phyloP scores from a whole-genome alignment of 1,140 invertebrate genomes.

The Pogonognathellus flavescens region DNA sequence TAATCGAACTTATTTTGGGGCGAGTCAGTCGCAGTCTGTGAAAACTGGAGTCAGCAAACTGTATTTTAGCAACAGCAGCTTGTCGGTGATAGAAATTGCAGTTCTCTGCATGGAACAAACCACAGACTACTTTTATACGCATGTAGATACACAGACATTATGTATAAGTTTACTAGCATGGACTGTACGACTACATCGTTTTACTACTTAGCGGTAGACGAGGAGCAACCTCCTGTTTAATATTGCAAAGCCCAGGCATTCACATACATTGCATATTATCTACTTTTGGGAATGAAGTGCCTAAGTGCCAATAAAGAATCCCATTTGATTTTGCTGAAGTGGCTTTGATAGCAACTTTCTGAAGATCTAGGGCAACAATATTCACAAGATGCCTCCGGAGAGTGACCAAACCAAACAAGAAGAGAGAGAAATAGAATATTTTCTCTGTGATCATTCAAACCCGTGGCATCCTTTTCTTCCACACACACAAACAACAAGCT shows the following conservation, averaged over 20 bases:
- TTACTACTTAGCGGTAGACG: neutral
- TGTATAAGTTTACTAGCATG: neutral
- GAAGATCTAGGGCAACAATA: neutral
- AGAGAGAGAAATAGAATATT: neutral
- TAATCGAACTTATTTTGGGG: slow-evolving; percentile 20
- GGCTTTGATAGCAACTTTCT: neutral
- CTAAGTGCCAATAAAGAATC: slow-evolving; percentile 18
- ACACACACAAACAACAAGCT: too few relatives aligned
- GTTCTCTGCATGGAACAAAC: neutral
- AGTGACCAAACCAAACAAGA: neutral
- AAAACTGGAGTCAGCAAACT: slow-evolving; percentile 30
- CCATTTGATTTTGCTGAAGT: slow-evolving; percentile 19
- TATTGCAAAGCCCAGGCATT: too few relatives aligned
- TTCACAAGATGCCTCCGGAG: neutral
- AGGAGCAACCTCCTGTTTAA: too few relatives aligned
- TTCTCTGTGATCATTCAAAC: neutral
- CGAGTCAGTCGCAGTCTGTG: slow-evolving; percentile 4
- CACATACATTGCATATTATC: neutral
- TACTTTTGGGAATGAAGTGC: neutral
- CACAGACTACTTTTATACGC: neutral
- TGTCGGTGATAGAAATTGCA: slow-evolving; percentile 7
- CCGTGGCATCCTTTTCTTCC: too few relatives aligned
- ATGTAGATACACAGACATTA: neutral
- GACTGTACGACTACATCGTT: neutral
- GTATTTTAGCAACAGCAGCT: slow-evolving; percentile 19